These are phyloP conservation scores for Drosophila gunungcola DNA, from an alignment of 1,140 invertebrate species.

Conservation along the genomic window DNA sequence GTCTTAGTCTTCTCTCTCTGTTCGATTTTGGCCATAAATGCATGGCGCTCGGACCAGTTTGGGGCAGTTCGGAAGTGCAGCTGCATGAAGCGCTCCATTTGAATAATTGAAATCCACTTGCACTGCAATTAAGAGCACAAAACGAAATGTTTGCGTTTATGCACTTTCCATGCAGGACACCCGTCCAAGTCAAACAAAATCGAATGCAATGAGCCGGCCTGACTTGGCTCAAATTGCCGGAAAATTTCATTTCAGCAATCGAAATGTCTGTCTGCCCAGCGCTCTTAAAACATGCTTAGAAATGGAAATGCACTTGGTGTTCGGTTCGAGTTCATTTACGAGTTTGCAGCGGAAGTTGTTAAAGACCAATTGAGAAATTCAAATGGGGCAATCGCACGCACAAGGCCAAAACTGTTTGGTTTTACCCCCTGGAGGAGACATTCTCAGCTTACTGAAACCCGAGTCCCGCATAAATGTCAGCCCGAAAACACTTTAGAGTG, in stretches of 20 bases:
- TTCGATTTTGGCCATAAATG: conserved; percentile 46
- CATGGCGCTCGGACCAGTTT: conserved; percentile 67
- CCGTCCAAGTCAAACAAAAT: conserved; percentile 52
- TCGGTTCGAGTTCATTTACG: conserved; percentile 3
- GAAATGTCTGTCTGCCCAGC: conserved; percentile 48
- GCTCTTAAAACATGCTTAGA: conserved; percentile 42
- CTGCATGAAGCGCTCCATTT: conserved; percentile 62
- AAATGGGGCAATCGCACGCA: conserved; percentile 53
- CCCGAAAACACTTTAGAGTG: conserved; percentile 28
- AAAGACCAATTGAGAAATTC: conserved; percentile 44
- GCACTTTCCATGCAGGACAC: conserved; percentile 37
- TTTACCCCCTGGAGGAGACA: conserved; percentile 15
- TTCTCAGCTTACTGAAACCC: conserved; percentile 7
- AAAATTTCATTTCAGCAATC: conserved; percentile 57
- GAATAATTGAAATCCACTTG: conserved; percentile 81
- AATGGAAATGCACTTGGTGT: conserved; percentile 32
- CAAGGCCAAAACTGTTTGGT: conserved; percentile 26
- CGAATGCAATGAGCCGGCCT: conserved; percentile 50
- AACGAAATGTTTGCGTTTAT: conserved; percentile 75
- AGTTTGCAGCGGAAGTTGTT: conserved; percentile 49
- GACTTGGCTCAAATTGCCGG: conserved; percentile 65
- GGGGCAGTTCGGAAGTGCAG: conserved; percentile 52
- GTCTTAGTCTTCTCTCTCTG: background rate
- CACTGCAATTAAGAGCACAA: conserved; percentile 77
- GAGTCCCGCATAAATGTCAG: conserved; percentile 39